A percentile compares a stretch with the other conserved stretches of the same genome.
Evolutionary conservation across 2,113 vertebrate species (phyloP).

Genomic region (Argyrosomus japonicus): DNA sequence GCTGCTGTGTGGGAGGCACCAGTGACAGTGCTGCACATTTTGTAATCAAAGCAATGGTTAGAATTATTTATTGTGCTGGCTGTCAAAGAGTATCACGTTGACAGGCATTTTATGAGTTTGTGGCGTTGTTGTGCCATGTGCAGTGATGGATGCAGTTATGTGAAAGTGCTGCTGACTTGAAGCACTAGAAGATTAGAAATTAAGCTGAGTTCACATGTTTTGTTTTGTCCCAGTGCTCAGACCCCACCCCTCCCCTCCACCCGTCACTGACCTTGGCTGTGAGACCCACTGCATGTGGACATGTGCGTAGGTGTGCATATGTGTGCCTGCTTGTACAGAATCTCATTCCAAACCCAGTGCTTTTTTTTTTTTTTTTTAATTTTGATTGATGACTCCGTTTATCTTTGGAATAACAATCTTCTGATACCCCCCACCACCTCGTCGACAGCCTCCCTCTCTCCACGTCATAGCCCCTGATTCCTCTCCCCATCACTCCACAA

Average conservation of each 20-base stretch:
- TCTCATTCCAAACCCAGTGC: constrained; percentile 65
- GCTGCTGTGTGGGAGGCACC: constrained; percentile 39
- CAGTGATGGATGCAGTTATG: constrained; percentile 34
- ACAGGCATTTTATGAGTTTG: constrained; percentile 63
- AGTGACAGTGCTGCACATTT: constrained; percentile 62
- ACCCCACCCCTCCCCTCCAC: constrained; percentile 18
- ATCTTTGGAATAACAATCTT: constrained; percentile 77
- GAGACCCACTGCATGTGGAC: constrained; percentile 27
- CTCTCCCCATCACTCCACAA: constrained; percentile 55
- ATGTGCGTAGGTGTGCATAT: constrained; percentile 20
- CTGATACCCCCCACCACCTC: constrained; percentile 35
- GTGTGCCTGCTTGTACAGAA: constrained; percentile 36
- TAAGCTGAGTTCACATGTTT: constrained; percentile 51
- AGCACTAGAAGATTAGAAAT: constrained; percentile 50
- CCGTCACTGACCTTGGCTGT: constrained; percentile 67
- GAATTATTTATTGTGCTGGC: constrained; percentile 68
- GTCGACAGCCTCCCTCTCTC: constrained; percentile 37
- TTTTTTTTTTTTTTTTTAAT: constrained; percentile 80
- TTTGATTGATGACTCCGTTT: constrained; percentile 86
- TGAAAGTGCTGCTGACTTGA: constrained; percentile 45
- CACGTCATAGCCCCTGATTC: constrained; percentile 45
- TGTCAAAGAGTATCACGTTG: constrained; percentile 59
- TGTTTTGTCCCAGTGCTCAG: constrained; percentile 39
- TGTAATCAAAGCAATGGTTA: constrained; percentile 65
- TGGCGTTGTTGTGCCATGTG: constrained; percentile 18